Conservation (phyloP, 2,113 vertebrate genomes). For the Oxyura jamaicensis region DNA sequence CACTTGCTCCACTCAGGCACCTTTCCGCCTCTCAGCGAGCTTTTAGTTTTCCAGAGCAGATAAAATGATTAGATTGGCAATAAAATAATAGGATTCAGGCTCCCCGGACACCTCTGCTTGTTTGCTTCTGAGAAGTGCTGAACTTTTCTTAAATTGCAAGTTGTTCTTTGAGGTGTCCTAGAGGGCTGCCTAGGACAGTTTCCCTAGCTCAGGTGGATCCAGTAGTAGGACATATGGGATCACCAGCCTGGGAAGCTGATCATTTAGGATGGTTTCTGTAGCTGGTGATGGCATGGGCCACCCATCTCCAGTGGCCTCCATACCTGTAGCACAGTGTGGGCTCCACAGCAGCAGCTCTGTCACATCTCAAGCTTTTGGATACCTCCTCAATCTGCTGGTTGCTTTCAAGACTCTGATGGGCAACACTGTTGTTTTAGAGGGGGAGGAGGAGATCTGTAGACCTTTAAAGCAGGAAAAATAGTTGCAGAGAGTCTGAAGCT, state of each 20-base stretch:
- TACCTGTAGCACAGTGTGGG: rapidly evolving
- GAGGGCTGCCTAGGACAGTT: neutral
- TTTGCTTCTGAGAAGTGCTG: neutral
- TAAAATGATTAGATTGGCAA: neutral
- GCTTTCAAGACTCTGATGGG: neutral
- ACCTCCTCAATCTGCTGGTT: neutral
- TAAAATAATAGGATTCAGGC: neutral
- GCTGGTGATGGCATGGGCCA: neutral
- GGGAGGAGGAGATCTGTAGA: neutral
- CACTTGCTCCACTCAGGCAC: neutral
- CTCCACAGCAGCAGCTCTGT: neutral
- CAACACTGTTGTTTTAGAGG: neutral
- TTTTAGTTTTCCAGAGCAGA: neutral
- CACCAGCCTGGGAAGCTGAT: neutral
- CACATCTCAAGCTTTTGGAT: neutral
- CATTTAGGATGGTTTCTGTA: neutral
- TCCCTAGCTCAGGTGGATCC: neutral
- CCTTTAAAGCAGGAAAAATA: neutral
- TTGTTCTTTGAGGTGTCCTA: neutral
- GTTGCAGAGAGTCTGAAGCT: neutral
- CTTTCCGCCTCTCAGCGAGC: neutral
- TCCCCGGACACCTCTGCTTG: neutral
- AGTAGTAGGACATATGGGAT: neutral
- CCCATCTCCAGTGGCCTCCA: neutral
- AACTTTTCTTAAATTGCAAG: neutral